Base-by-base conservation (phyloP, 2,113 vertebrate species). In the Hippocampus abdominalis region DNA sequence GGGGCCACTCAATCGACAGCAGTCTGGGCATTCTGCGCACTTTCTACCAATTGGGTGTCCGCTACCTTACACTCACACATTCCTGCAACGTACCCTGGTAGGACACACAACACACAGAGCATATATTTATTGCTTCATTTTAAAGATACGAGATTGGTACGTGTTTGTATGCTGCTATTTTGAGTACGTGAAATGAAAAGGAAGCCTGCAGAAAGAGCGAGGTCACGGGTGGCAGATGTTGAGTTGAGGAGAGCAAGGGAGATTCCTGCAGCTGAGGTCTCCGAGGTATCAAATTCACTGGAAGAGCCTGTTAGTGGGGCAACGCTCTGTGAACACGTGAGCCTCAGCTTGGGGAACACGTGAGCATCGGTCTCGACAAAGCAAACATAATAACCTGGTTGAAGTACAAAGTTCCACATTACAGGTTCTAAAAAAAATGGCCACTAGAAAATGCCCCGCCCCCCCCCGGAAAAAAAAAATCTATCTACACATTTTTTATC, bases 71-170 rank as follows among this genome's bases (percentile, higher is more conserved):
- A 1, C 92, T 98, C 63, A 95, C 95, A 21, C 96, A 98, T 87
- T 97, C 91, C 89, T 99, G 97, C 83, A 98, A 95, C 90, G 96
- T 95, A 0, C 96, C 96, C 36, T 99, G 96, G 97, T 98, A 81
- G 91, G 91, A 20, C 27, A 25, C 25, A 2, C 13, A 13, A 32
- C 32, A 32, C 4, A 32, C 32, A 36, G 32, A 36, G 32, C 32
- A 20, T 18, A 4, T 21, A 3, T 49, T 49, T 49, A 49, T 21
- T 8, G 18, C 18, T 18, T 46, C 13, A 46, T 15, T 46, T 12
- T 16, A 46, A 46, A 46, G 44, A 46, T 46, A 15, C 42, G 3
- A 3, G 44, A 46, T 46, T 46, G 15, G 3, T 13, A 46, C 44
- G 15, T 46, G 44, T 46, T 46, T 46, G 44, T 46, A 46, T 46